Evolutionary conservation across 1,140 invertebrate species (phyloP).

Genomic region (Diploscapter pachys): DNA sequence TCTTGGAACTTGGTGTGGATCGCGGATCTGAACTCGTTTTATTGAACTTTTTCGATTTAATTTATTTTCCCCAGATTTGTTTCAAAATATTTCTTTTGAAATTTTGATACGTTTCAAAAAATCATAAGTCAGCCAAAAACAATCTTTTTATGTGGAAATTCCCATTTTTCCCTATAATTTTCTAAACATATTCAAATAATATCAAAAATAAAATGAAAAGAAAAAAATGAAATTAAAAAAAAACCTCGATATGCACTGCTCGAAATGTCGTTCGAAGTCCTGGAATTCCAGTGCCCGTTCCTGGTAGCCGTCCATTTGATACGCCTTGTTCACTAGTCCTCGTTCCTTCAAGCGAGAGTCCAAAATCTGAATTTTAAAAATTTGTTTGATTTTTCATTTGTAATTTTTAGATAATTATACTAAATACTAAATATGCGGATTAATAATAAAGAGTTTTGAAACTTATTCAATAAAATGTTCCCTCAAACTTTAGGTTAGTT

Average conservation of each 20-base stretch:
- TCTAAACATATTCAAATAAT: not conserved
- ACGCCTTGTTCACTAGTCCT: constrained; percentile 42
- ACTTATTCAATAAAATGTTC: too few species aligned
- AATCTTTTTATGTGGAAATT: too few species aligned
- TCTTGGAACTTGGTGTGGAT: constrained; percentile 98
- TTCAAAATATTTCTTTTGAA: not conserved
- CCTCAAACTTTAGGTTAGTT: too few species aligned
- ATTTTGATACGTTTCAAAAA: not conserved
- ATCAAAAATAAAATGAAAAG: not conserved
- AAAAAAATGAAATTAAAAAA: not conserved
- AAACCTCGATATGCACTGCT: constrained; percentile 36
- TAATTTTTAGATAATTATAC: too few species aligned
- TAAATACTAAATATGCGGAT: too few species aligned
- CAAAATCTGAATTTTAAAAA: constrained; percentile 60
- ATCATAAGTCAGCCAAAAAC: too few species aligned
- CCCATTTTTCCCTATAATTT: too few species aligned
- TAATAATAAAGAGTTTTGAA: too few species aligned
- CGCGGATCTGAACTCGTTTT: constrained; percentile 77
- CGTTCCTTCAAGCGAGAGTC: constrained; percentile 69
- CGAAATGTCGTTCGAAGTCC: constrained; percentile 49
- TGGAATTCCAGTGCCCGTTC: constrained; percentile 45
- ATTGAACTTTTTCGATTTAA: too few species aligned
- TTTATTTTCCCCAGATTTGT: too few species aligned
- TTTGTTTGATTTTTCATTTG: too few species aligned
- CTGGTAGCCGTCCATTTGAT: constrained; percentile 47